Conservation (phyloP, 2,888 invertebrate genomes). For the Drosophila crucigera region DNA sequence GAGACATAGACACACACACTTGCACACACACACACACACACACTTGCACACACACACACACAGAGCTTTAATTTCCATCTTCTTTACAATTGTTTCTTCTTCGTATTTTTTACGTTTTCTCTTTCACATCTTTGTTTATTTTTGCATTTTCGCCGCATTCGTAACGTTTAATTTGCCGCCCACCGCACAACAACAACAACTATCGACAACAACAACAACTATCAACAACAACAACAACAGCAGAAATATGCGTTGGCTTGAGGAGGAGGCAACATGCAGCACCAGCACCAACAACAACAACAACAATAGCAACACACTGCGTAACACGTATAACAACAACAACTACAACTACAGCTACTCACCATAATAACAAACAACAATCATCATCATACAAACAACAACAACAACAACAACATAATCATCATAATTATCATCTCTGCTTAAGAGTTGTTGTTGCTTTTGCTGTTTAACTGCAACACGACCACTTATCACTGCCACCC, state of each 20-base stretch:
- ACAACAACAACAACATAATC: conserved; percentile 23
- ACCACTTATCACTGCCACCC: not conserved
- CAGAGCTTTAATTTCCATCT: conserved; percentile 46
- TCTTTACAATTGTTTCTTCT: conserved; percentile 42
- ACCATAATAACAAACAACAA: conserved; percentile 19
- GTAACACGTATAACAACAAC: conserved; percentile 20
- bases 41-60: not conserved
- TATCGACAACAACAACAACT: conserved; percentile 12
- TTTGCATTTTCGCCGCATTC: conserved; percentile 59
- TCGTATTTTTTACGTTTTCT: conserved; percentile 40
- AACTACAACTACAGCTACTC: conserved; percentile 5
- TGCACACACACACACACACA: conserved; percentile 2
- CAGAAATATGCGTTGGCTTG: conserved; percentile 52
- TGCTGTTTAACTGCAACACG: conserved; percentile 31
- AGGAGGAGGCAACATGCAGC: conserved; percentile 48
- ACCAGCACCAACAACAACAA: conserved; percentile 32
- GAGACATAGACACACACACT: conserved; percentile 1
- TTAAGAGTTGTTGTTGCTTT: conserved; percentile 29
- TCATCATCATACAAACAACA: conserved; percentile 4
- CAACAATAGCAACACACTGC: conserved; percentile 16
- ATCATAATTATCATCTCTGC: conserved; percentile 16
- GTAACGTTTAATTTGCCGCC: conserved; percentile 58
- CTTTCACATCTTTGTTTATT: conserved; percentile 58
- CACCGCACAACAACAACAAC: conserved; percentile 27
- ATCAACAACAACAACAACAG: conserved; percentile 33